Evolutionary conservation across 2,888 invertebrate species (phyloP), one percentile per base, ranked within the genome.

Genomic region (Drosophila meridionalis): DNA sequence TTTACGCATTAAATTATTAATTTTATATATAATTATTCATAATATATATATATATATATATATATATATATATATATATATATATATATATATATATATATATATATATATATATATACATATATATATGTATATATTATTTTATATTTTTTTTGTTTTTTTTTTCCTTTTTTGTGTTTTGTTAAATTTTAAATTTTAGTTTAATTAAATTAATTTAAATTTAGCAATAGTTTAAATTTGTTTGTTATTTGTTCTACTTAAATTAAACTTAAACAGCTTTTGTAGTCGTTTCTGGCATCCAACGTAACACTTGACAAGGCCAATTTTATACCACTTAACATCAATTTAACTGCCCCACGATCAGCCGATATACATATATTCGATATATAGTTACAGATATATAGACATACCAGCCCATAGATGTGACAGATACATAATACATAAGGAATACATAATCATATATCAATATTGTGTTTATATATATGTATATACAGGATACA

Each of bases 251-350:
- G 74, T 80, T 89, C 91, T 92, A 91, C 91, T 92, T 92, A 90
- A 87, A 90, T 85, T 85, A 84, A 87, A 86, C 73, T 87, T 91
- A 92, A 92, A 93, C 92, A 91, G 92, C 92, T 91, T 93, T 93
- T 91, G 93, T 92, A 92, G 93, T 93, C 92, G 92, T 91, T 91
- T 93, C 92, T 93, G 93, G 93, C 92, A 93, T 92, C 93, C 92
- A 93, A 91, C 93, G 92, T 90, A 93, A 92, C 89, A 93, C 91
- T 92, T 91, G 92, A 91, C 92, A 93, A 92, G 93, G 93, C 93
- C 92, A 93, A 92, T 92, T 91, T 67, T 91, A 92, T 91, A 91
- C 93, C 92, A 91, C 92, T 91, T 81, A 93, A 91, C 92, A 92
- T 93, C 91, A 87, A 91, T 93, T 93, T 93, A 87, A 93, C 93